Conservation (phyloP, 2,888 invertebrate genomes). For the Ecliptopera silaceata region DNA sequence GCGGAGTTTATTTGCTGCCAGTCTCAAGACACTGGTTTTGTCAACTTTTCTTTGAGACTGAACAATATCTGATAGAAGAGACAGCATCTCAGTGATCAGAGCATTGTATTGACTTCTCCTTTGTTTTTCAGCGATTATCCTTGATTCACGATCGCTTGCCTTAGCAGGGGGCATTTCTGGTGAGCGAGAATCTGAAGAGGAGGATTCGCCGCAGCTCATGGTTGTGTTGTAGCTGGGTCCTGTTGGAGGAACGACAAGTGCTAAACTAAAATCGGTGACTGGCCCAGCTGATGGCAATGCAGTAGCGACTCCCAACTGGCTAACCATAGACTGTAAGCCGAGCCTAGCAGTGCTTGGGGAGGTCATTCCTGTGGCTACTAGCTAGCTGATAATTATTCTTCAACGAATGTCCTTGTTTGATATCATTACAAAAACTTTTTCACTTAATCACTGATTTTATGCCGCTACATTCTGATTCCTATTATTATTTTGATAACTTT, state of each 20-base stretch:
- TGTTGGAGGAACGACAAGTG: slow-evolving; percentile 53
- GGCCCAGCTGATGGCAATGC: slow-evolving; percentile 34
- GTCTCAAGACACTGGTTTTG: slow-evolving; percentile 94
- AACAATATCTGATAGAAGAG: slow-evolving; percentile 92
- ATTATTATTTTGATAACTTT: not conserved
- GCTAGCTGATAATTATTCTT: slow-evolving; percentile 40
- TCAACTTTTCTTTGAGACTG: slow-evolving; percentile 93
- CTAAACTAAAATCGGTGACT: slow-evolving; percentile 55
- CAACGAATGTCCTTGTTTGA: slow-evolving; percentile 50
- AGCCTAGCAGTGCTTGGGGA: slow-evolving; percentile 57
- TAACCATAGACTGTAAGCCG: slow-evolving; percentile 53
- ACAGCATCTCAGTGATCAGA: slow-evolving; percentile 91
- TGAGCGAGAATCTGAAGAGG: slow-evolving; percentile 74
- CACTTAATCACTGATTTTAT: slow-evolving; percentile 11
- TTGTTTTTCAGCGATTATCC: slow-evolving; percentile 95
- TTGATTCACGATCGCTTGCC: slow-evolving; percentile 90
- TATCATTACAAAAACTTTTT: slow-evolving; percentile 48
- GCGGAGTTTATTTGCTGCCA: slow-evolving; percentile 93
- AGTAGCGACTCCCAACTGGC: slow-evolving; percentile 47
- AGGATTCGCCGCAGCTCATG: slow-evolving; percentile 60
- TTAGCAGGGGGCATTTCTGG: slow-evolving; percentile 65
- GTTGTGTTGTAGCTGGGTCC: slow-evolving; percentile 50
- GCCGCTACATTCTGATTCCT: slow-evolving; percentile 4
- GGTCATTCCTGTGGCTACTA: slow-evolving; percentile 53
- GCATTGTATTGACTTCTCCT: slow-evolving; percentile 94